Conservation (phyloP, 2,888 invertebrate genomes). For the Prostheceraeus crozeri region DNA sequence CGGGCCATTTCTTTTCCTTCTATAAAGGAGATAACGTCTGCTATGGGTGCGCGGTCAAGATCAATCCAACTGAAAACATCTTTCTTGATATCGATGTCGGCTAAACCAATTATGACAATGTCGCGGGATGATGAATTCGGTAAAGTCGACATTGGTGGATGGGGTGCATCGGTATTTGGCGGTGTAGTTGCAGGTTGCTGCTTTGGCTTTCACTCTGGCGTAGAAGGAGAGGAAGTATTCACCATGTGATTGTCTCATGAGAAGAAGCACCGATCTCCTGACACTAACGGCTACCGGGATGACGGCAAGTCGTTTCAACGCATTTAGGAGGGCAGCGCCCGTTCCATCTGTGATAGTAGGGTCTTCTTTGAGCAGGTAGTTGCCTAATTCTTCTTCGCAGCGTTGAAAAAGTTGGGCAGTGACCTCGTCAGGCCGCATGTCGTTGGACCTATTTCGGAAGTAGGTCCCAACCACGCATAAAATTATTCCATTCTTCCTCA, state of each 20-base stretch:
- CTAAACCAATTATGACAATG: neutral
- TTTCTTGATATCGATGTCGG: slow-evolving; percentile 18
- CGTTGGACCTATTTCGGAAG: neutral
- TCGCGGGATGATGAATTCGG: neutral
- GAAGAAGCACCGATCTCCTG: slow-evolving; percentile 1
- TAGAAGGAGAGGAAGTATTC: neutral
- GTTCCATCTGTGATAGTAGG: neutral
- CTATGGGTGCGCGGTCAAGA: neutral
- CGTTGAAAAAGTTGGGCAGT: slow-evolving; percentile 11
- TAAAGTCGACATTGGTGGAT: no score
- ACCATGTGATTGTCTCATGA: slow-evolving; percentile 15
- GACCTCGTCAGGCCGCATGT: neutral
- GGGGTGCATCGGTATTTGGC: neutral
- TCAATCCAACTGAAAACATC: neutral
- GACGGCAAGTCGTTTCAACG: no score
- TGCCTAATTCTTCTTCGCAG: neutral
- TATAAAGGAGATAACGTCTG: neutral
- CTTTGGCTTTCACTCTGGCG: no score
- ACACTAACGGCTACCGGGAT: slow-evolving; percentile 8
- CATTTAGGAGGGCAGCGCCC: neutral
- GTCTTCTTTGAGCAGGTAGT: neutral
- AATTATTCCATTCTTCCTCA: neutral
- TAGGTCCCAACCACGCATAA: neutral
- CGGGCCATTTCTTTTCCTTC: slow-evolving; percentile 21
- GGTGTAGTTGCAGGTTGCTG: no score